A percentile compares a stretch with the other conserved stretches of the same genome.
These are phyloP conservation scores for Nettapus auritus DNA, from an alignment of 2,113 vertebrate genomes.

Conservation along the genomic window DNA sequence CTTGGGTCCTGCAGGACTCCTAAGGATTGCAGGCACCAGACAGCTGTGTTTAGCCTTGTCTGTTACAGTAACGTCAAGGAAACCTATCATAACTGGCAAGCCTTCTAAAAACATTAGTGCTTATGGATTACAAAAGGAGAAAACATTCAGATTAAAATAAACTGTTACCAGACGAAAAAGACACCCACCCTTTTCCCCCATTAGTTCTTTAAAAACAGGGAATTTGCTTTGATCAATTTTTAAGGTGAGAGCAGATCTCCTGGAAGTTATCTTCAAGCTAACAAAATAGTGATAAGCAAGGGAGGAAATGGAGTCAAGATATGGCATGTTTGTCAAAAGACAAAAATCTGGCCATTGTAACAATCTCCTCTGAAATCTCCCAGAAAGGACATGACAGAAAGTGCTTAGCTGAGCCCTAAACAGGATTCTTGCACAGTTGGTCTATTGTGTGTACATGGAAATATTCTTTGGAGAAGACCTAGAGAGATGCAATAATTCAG, in stretches of 20 bases:
- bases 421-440: background rate
- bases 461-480: background rate
- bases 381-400: background rate
- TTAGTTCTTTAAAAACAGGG: constrained; percentile 8
- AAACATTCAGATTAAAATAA: constrained; percentile 75
- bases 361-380: constrained; percentile 12
- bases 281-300: constrained; percentile 61
- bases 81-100: constrained; percentile 72
- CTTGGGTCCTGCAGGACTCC: constrained; percentile 49
- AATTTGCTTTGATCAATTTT: constrained; percentile 63
- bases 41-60: constrained; percentile 76
- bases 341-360: constrained; percentile 27
- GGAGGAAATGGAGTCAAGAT: constrained; percentile 47
- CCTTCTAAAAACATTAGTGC: constrained; percentile 68
- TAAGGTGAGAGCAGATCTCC: constrained; percentile 54
- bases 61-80: constrained; percentile 59
- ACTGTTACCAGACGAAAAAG: constrained; percentile 70
- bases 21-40: constrained; percentile 63
- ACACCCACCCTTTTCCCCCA: constrained; percentile 43
- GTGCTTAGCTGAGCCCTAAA: background rate
- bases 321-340: constrained; percentile 18
- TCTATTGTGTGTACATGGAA: background rate
- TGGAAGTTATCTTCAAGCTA: constrained; percentile 66
- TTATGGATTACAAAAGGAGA: constrained; percentile 72
- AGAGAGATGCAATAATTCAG: background rate